phyloP scores from a whole-genome alignment of 2,113 vertebrate species.

The Heliornis fulica region DNA sequence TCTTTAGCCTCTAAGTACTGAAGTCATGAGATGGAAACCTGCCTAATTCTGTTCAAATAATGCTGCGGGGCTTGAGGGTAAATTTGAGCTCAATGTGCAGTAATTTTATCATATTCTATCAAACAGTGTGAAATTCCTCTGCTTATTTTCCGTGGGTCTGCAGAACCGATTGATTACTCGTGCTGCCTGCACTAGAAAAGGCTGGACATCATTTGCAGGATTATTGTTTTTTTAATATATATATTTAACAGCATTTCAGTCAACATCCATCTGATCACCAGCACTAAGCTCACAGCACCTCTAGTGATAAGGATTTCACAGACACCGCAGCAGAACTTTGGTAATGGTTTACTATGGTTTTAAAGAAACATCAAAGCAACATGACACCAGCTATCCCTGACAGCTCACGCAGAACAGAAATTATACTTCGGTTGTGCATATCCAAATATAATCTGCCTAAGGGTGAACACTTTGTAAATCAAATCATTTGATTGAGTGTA shows the following conservation, averaged over 20 bases:
- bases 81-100: not conserved
- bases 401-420: constrained; percentile 43
- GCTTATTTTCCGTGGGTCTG: not conserved
- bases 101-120: not conserved
- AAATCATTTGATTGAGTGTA: constrained; percentile 29
- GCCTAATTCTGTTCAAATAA: not conserved
- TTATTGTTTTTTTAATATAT: not conserved
- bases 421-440: constrained; percentile 2
- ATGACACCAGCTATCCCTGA: constrained; percentile 22
- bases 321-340: constrained; percentile 18
- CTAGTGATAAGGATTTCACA: not conserved
- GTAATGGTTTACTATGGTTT: constrained; percentile 32
- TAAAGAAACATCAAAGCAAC: constrained; percentile 65
- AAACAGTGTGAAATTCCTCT: not conserved
- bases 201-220: not conserved
- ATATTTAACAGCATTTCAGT: constrained; percentile 6
- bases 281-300: not conserved
- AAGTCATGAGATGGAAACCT: not conserved
- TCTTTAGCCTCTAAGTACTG: not conserved
- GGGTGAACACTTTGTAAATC: constrained; percentile 68
- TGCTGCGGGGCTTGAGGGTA: not conserved
- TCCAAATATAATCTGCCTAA: constrained; percentile 68
- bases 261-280: not conserved
- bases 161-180: not conserved
- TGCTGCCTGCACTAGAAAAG: not conserved